Evolutionary conservation across 2,797 vertebrate genomes (phyloP).

Genomic region (Scolopax bukidnonensis): DNA sequence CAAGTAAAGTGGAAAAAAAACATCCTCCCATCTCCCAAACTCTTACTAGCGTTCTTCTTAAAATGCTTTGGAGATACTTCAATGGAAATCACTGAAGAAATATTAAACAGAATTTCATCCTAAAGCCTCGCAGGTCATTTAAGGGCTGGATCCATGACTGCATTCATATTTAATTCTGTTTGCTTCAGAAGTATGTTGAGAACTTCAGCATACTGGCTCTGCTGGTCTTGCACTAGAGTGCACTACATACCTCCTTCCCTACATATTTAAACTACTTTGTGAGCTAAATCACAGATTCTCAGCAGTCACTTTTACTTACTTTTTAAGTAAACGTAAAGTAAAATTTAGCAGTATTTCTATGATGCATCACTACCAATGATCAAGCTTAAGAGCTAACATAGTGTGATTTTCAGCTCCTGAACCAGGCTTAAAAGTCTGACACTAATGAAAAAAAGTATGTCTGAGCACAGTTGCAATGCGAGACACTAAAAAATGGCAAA

Average conservation of each 20-base stretch:
- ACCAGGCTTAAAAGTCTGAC: not conserved
- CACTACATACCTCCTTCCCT: not conserved
- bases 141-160: not conserved
- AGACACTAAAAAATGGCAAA: not conserved
- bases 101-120: not conserved
- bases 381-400: not conserved
- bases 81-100: not conserved
- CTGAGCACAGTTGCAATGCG: not conserved
- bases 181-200: not conserved
- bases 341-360: accelerated
- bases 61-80: constrained; percentile 32
- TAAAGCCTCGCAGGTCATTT: not conserved
- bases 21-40: constrained; percentile 21
- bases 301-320: not conserved
- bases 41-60: not conserved
- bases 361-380: not conserved
- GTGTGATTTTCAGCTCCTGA: not conserved
- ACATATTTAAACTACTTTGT: accelerated
- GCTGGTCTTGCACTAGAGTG: not conserved
- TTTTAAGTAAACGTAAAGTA: not conserved
- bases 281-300: not conserved
- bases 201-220: not conserved
- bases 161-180: not conserved
- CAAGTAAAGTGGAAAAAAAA: constrained; percentile 7
- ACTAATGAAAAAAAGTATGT: not conserved